Evolutionary conservation across 2,888 invertebrate genomes (phyloP).

Genomic region (Saturnia pavonia): DNA sequence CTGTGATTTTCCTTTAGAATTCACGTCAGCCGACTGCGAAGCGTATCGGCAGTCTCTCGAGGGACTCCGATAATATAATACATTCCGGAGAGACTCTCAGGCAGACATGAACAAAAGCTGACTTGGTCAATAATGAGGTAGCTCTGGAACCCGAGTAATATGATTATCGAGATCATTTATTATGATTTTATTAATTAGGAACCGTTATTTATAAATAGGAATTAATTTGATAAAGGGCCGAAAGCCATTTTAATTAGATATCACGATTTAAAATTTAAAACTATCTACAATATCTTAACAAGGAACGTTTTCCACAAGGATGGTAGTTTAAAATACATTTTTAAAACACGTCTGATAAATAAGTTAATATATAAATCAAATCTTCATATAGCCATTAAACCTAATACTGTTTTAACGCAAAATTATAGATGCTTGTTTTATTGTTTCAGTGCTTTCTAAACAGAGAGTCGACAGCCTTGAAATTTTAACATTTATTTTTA

Average conservation of each 20-base stretch:
- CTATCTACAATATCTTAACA: neutral
- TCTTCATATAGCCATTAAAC: too few relatives aligned
- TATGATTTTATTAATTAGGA: neutral
- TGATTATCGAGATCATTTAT: slow-evolving; percentile 1
- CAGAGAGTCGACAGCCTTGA: too few relatives aligned
- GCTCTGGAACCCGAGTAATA: neutral
- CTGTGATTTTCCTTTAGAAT: slow-evolving; percentile 19
- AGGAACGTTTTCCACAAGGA: too few relatives aligned
- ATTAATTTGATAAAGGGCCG: neutral
- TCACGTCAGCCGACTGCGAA: slow-evolving; percentile 13
- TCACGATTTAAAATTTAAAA: neutral
- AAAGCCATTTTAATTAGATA: neutral
- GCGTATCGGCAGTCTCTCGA: slow-evolving; percentile 13
- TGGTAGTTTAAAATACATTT: neutral
- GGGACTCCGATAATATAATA: slow-evolving; percentile 17
- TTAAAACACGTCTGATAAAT: neutral
- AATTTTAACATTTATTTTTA: too few relatives aligned
- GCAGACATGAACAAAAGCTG: slow-evolving; percentile 17
- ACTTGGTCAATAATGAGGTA: slow-evolving; percentile 18
- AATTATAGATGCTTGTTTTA: neutral
- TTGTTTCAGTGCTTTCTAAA: neutral
- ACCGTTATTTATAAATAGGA: neutral
- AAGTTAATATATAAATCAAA: too few relatives aligned
- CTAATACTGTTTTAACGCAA: neutral
- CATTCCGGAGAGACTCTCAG: slow-evolving; percentile 15